Percentiles rank a stretch among this genome's conserved stretches.
phyloP scores from a whole-genome alignment of 2,888 invertebrate species.

The Sussaba pulchella region DNA sequence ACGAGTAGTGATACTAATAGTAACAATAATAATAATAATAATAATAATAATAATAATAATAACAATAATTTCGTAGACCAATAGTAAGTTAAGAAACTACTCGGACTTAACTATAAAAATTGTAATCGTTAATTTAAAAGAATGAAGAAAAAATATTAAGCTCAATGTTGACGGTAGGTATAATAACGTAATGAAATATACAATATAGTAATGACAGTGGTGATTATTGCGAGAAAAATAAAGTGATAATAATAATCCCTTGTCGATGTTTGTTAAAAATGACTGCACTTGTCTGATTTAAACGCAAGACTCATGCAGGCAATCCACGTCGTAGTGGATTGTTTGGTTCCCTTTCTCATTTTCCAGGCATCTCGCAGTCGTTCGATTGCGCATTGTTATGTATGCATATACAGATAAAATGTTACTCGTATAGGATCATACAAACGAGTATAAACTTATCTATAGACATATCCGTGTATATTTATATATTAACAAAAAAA shows the following conservation, averaged over 20 bases:
- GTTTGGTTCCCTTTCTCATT: background rate
- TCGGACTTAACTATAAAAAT: conserved; percentile 49
- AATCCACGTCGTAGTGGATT: conserved; percentile 1
- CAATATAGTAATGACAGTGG: conserved; percentile 63
- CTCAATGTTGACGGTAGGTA: conserved; percentile 47
- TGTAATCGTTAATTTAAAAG: conserved; percentile 39
- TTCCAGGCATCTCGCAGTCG: conserved; percentile 49
- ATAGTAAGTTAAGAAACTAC: conserved; percentile 38
- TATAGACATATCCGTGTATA: conserved; percentile 64
- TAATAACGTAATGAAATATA: conserved; percentile 58
- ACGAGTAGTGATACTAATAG: conserved; percentile 35
- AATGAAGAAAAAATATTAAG: conserved; percentile 40
- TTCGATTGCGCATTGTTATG: conserved; percentile 30
- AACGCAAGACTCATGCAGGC: conserved; percentile 24
- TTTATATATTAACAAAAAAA: conserved; percentile 69
- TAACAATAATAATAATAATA: conserved; percentile 45
- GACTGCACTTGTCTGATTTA: conserved; percentile 34
- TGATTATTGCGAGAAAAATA: conserved; percentile 41
- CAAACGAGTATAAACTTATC: conserved; percentile 51
- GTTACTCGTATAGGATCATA: conserved; percentile 36
- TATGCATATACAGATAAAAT: conserved; percentile 47
- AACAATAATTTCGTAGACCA: conserved; percentile 53
- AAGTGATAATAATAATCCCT: too few relatives aligned
- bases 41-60: conserved; percentile 49
- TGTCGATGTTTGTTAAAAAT: conserved; percentile 4